Evolutionary conservation across 2,113 vertebrate species (phyloP), one percentile per base, ranked within the genome.

Genomic region (Collichthys lucidus): DNA sequence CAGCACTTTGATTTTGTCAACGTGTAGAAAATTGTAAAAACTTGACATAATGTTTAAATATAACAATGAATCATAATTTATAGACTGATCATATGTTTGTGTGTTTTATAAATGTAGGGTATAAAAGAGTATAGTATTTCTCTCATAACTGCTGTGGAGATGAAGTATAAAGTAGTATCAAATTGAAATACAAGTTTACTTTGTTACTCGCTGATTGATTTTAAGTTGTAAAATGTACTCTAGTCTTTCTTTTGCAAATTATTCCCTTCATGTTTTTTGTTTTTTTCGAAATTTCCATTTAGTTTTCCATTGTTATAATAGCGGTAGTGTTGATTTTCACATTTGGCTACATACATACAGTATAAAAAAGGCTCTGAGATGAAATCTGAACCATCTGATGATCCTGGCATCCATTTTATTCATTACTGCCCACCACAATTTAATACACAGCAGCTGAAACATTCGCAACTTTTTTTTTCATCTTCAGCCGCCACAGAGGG

Each of bases 401-500:
- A 74, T 65, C 89, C 35, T 69, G 63, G 77, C 84, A 66, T 77
- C 50, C 67, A 82, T 72, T 80, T 46, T 77, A 81, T 72, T 83
- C 65, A 68, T 86, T 74, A 63, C 77, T 80, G 57, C 68, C 0
- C 19, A 40, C 83, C 74, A 90, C 82, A 86, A 91, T 91, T 92
- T 83, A 92, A 86, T 74, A 72, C 57, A 83, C 71, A 82, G 67
- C 82, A 82, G 82, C 80, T 83, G 65, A 83, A 84, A 87, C 74
- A 79, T 74, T 79, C 77, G 73, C 62, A 86, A 79, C 55, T 65
- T 85, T 80, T 80, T n/a, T 80, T 80, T 80, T 78, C 73, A 16
- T 64, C 70, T 73, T 47, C 67, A 77, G 81, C 85, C 74, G 55
- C 77, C 70, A 85, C 24, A 29, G 63, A 85, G 86, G 69, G 61